Evolutionary conservation across 2,113 vertebrate genomes (phyloP).

Genomic region (Eulacestoma nigropectus): DNA sequence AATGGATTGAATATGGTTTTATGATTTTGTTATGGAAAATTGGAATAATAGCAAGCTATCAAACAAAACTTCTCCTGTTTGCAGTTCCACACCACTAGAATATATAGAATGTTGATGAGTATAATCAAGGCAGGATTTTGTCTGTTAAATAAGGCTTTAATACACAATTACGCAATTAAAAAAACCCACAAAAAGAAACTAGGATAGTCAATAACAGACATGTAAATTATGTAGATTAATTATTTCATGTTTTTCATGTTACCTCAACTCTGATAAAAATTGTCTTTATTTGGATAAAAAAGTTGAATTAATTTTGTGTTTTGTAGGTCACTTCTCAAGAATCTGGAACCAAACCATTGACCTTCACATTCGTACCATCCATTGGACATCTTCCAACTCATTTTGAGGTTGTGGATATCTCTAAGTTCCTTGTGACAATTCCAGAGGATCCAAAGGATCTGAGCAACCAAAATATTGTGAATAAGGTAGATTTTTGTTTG

Average conservation of each 20-base stretch:
- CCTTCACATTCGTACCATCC: conserved; percentile 84
- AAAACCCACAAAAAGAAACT: background rate
- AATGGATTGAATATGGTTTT: background rate
- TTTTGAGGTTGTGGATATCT: conserved; percentile 65
- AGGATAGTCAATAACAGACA: background rate
- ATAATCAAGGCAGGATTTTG: background rate
- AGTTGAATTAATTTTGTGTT: conserved; percentile 16
- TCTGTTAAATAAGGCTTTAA: background rate
- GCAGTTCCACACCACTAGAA: background rate
- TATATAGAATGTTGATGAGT: background rate
- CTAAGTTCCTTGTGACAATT: conserved; percentile 66
- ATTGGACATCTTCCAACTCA: conserved; percentile 79
- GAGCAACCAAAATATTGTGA: conserved; percentile 46
- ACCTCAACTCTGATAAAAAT: background rate
- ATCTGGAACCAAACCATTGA: conserved; percentile 67
- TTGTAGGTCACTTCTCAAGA: conserved; percentile 68
- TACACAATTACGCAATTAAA: background rate
- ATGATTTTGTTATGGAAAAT: background rate
- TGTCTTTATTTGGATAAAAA: background rate
- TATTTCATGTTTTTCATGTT: background rate
- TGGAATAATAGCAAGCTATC: background rate
- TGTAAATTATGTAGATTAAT: background rate
- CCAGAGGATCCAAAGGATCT: conserved; percentile 58
- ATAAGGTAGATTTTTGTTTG: conserved; percentile 65
- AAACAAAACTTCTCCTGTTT: background rate